phyloP scores from a whole-genome alignment of 2,888 invertebrate genomes.

The Cynaeus angustus region DNA sequence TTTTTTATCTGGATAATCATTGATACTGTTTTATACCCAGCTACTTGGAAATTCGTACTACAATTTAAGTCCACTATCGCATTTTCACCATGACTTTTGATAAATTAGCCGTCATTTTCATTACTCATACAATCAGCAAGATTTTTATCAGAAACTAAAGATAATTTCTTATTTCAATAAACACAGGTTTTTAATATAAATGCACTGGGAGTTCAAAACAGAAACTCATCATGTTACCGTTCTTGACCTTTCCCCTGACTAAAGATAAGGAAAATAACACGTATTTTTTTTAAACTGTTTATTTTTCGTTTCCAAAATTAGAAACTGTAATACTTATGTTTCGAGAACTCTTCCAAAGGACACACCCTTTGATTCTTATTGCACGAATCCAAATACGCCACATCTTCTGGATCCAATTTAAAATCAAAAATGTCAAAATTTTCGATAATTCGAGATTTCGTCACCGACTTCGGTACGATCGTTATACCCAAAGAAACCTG shows the following conservation, averaged over 20 bases:
- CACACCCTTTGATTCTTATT: constrained; percentile 80
- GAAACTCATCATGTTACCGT: neutral
- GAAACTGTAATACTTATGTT: constrained; percentile 69
- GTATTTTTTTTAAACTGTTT: neutral
- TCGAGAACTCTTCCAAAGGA: constrained; percentile 60
- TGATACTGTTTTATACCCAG: constrained; percentile 4
- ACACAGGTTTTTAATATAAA: constrained; percentile 14
- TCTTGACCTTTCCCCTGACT: neutral
- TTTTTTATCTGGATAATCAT: constrained; percentile 34
- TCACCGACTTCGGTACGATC: constrained; percentile 90
- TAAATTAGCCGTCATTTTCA: constrained; percentile 3
- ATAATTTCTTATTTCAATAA: constrained; percentile 30
- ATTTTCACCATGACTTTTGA: constrained; percentile 20
- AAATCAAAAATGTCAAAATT: constrained; percentile 87
- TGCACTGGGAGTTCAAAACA: constrained; percentile 5
- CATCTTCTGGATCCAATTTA: constrained; percentile 79
- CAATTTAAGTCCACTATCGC: neutral
- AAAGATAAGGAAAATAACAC: neutral
- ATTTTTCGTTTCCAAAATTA: constrained; percentile 47
- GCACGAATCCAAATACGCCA: constrained; percentile 79
- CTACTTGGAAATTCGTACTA: constrained; percentile 1
- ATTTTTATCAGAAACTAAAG: constrained; percentile 25
- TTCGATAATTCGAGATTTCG: constrained; percentile 79
- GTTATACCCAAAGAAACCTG: constrained; percentile 64
- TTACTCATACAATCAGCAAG: constrained; percentile 2